These are phyloP conservation scores for Tenthredo amoena DNA, from an alignment of 2,888 invertebrate genomes.

Conservation along the genomic window DNA sequence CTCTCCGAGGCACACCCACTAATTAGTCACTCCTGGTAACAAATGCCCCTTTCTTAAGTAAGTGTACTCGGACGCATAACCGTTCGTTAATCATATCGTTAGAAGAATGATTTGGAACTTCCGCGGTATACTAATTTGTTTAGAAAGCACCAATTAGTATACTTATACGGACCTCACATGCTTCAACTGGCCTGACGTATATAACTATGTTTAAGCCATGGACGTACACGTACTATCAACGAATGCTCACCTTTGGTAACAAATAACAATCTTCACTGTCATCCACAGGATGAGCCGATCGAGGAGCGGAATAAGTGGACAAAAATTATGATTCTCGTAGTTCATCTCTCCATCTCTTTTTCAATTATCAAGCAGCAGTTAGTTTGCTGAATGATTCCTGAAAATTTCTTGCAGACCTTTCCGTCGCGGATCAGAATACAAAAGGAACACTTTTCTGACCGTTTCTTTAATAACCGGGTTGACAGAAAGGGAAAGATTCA, in stretches of 20 bases:
- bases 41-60: constrained; percentile 32
- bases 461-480: constrained; percentile 60
- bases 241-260: background rate
- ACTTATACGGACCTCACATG: constrained; percentile 47
- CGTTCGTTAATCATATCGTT: constrained; percentile 50
- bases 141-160: constrained; percentile 49
- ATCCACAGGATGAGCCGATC: constrained; percentile 12
- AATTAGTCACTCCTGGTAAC: constrained; percentile 54
- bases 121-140: constrained; percentile 50
- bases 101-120: constrained; percentile 50
- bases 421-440: background rate
- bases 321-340: background rate
- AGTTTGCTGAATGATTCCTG: background rate
- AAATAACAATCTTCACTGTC: background rate
- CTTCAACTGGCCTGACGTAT: constrained; percentile 4
- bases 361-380: background rate
- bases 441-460: constrained; percentile 17
- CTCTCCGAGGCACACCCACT: constrained; percentile 58
- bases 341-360: background rate
- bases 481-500: constrained; percentile 58
- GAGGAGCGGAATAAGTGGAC: background rate
- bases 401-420: background rate
- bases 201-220: constrained; percentile 24
- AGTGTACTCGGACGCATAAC: constrained; percentile 38
- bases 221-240: background rate